Conservation (phyloP, 2,888 invertebrate species). For the Teleogryllus oceanicus region DNA sequence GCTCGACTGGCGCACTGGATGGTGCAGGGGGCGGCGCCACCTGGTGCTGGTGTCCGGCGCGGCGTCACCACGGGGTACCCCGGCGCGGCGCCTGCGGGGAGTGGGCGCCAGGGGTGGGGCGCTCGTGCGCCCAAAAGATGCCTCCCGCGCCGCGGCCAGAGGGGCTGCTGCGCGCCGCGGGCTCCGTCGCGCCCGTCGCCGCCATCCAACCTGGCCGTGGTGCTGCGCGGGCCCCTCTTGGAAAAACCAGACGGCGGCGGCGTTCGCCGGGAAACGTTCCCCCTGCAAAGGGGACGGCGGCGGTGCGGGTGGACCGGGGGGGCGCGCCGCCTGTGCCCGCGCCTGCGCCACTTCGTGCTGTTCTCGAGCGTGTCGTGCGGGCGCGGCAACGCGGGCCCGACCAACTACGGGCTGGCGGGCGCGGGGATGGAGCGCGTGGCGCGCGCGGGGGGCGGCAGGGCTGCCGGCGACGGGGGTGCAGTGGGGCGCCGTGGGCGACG, state of each 20-base stretch:
- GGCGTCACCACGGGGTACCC: conserved; percentile 57
- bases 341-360: no score
- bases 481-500: conserved; percentile 92
- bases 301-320: no score
- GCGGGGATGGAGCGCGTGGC: no score
- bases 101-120: conserved; percentile 71
- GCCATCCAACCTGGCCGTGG: conserved; percentile 83
- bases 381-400: no score
- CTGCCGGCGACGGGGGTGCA: no score
- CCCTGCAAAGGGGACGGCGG: conserved; percentile 83
- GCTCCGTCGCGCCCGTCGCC: conserved; percentile 64
- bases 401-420: no score
- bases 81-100: conserved; percentile 52
- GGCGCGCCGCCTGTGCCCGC: no score
- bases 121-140: conserved; percentile 63
- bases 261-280: conserved; percentile 64
- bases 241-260: conserved; percentile 70
- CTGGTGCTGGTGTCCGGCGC: conserved; percentile 57
- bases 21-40: conserved; percentile 52
- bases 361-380: no score
- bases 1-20: conserved; percentile 54
- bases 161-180: conserved; percentile 63
- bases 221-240: conserved; percentile 67
- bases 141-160: conserved; percentile 65
- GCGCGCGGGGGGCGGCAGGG: no score